These are phyloP conservation scores for Apostichopus californicus DNA, from an alignment of 35 echinoderm and acorn worm genomes.

Conservation along the genomic window DNA sequence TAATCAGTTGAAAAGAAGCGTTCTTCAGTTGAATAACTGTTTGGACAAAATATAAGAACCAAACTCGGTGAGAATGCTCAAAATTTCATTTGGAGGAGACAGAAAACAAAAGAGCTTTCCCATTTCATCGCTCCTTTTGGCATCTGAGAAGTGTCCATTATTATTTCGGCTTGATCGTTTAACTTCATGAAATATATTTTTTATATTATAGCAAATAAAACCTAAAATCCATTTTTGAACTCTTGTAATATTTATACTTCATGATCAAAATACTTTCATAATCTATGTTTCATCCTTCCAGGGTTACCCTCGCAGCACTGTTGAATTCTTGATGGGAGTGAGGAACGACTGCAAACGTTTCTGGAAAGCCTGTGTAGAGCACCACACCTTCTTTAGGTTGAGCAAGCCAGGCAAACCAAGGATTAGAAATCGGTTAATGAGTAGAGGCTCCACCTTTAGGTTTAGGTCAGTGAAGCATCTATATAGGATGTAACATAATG, in stretches of 20 bases:
- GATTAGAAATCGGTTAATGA: conserved; percentile 61
- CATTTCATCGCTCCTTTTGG: too few relatives aligned
- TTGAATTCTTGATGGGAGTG: conserved; percentile 83
- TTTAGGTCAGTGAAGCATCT: conserved; percentile 97
- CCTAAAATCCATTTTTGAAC: neutral
- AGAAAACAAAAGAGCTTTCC: too few relatives aligned
- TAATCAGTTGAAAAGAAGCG: too few relatives aligned
- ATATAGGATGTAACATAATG: neutral
- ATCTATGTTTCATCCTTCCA: neutral
- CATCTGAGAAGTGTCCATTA: too few relatives aligned
- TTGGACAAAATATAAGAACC: too few relatives aligned
- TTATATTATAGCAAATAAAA: too few relatives aligned
- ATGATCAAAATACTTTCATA: neutral
- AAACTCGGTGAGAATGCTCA: too few relatives aligned
- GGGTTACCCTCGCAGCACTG: conserved; percentile 90
- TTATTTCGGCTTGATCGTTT: too few relatives aligned
- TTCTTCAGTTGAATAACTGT: too few relatives aligned
- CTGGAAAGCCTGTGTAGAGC: conserved; percentile 98
- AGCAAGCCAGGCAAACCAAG: conserved; percentile 60
- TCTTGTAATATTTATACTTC: neutral
- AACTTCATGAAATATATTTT: too few relatives aligned
- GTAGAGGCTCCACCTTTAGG: conserved; percentile 92
- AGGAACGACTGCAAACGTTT: conserved; percentile 97
- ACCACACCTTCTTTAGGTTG: conserved; percentile 97
- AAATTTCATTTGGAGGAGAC: too few relatives aligned